Conservation (phyloP, 2,113 vertebrate species). For the Cyanoderma ruficeps region DNA sequence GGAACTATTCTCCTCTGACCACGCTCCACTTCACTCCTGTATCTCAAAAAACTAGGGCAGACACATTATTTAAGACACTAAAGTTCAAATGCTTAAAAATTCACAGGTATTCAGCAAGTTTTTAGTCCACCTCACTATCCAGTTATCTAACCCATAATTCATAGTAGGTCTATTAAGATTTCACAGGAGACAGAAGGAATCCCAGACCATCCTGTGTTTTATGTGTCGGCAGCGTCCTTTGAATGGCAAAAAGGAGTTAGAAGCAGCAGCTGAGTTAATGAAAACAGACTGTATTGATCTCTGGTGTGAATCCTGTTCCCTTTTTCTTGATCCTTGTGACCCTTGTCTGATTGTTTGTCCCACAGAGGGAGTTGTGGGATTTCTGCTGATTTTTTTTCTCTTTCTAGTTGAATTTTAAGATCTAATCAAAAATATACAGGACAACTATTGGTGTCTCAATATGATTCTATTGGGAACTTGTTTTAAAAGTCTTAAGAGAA, state of each 20-base stretch:
- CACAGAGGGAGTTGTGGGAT: not conserved
- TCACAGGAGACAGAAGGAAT: not conserved
- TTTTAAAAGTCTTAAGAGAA: not conserved
- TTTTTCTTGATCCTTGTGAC: not conserved
- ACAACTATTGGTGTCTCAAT: not conserved
- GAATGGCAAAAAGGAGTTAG: not conserved
- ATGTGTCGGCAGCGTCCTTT: not conserved
- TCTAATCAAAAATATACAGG: not conserved
- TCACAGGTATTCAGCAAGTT: not conserved
- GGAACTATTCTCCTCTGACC: not conserved
- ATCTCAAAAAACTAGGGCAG: not conserved
- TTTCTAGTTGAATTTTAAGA: not conserved
- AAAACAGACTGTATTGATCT: not conserved
- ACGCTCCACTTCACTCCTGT: not conserved
- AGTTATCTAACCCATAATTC: not conserved
- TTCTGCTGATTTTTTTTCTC: not conserved
- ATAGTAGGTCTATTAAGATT: not conserved
- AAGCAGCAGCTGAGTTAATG: not conserved
- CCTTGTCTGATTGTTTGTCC: not conserved
- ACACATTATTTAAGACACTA: not conserved
- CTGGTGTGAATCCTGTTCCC: not conserved
- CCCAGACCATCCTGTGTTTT: not conserved
- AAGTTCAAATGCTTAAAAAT: not conserved
- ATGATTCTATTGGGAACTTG: not conserved
- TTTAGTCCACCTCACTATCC: not conserved